Evolutionary conservation across 2,113 vertebrate species (phyloP), one percentile per base, ranked within the genome.

Genomic region (Neogobius melanostomus): DNA sequence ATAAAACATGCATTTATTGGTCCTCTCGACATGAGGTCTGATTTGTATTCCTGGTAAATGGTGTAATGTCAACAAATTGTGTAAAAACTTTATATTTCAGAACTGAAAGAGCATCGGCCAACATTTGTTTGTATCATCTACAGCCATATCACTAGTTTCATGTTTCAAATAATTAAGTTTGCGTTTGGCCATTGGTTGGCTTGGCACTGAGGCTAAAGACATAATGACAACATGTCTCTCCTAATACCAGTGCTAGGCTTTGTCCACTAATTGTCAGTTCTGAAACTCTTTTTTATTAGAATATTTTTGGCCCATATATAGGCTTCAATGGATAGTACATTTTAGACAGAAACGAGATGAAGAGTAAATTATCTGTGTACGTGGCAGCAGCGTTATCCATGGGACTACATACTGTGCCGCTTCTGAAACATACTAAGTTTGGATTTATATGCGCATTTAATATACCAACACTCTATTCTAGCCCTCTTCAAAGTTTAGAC

Each of bases 1-100:
- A 87, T 84, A 84, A 72, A 70, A 68, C 85, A 82, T 75, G 80
- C 64, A 72, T 66, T 85, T 78, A 86, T 82, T 81, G 84, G 69
- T 83, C 85, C 64, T 77, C 75, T 68, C 78, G 72, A 70, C 28
- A 10, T 45, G 11, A 66, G 80, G 59, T 68, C 36, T 61, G 83
- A 80, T 62, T 81, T 83, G 42, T 51, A 15, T 11, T 14, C 6
- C 14, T 5, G 2, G 28, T 60, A 43, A 60, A 60, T 60, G 57
- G 28, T 60, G 42, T 14, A 15, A 60, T 60, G 57, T 60, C 36
- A 42, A 60, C 11, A 15, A 44, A 45, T 61, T 61, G 56, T 42
- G 21, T 21, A 21, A 21, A 42, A 9, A 44, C n/a, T 61, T 45
- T 44, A 44, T 45, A 42, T 8, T 5, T 7, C 59, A n/a, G 4